Conservation (phyloP, 1,140 invertebrate genomes). For the Samia ricini region DNA sequence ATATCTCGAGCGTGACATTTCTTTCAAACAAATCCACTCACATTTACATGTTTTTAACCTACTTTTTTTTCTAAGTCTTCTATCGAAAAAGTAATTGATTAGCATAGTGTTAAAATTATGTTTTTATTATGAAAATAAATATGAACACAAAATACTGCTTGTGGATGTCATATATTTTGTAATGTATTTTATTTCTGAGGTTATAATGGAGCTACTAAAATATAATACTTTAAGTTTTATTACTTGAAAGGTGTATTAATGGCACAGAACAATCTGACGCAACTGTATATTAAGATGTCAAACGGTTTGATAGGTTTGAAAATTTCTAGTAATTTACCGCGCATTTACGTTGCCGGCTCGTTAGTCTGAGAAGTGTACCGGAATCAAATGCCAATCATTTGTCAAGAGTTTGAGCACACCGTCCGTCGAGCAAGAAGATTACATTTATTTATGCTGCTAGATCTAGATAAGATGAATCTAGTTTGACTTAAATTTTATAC, state of each 20-base stretch:
- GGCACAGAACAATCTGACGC: not conserved
- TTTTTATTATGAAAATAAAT: no score
- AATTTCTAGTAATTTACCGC: conserved; percentile 64
- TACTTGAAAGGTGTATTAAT: not conserved
- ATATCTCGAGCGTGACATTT: conserved; percentile 66
- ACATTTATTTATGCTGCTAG: not conserved
- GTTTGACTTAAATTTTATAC: not conserved
- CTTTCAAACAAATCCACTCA: conserved; percentile 48
- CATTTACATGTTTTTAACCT: no score
- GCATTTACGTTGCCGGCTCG: conserved; percentile 47
- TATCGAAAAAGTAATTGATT: not conserved
- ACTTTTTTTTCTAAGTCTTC: conserved; percentile 32
- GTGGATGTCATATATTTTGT: no score
- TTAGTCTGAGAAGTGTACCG: conserved; percentile 71
- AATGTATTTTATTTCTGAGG: no score
- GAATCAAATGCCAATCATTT: conserved; percentile 54
- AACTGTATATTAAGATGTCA: conserved; percentile 47
- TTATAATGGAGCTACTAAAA: no score
- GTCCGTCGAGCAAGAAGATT: not conserved
- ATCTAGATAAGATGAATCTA: no score
- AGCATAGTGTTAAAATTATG: no score
- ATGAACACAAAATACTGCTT: no score
- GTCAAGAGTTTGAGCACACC: conserved; percentile 24
- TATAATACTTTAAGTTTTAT: not conserved
- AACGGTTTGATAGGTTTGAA: conserved; percentile 47